A percentile compares a stretch with the other conserved stretches of the same genome.
Conservation (phyloP, 35 echinoderm and acorn worm species). For the Nesometra sesokonis region DNA sequence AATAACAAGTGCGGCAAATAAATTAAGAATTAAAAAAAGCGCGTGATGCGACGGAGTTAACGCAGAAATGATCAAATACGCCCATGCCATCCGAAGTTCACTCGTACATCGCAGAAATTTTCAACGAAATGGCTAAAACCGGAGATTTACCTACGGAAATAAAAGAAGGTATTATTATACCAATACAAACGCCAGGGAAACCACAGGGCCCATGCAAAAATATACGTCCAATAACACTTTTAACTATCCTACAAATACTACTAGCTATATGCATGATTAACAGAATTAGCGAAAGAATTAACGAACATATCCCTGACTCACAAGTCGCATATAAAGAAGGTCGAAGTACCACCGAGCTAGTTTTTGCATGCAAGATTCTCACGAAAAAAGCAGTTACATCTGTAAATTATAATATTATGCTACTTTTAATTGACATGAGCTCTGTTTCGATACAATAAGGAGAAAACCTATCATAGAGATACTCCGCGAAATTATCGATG, state of each 20-base stretch:
- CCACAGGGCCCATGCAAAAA: background rate
- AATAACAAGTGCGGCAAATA: too few relatives aligned
- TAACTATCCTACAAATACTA: background rate
- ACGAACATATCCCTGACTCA: too few relatives aligned
- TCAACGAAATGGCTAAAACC: background rate
- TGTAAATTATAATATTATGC: too few relatives aligned
- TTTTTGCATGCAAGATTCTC: too few relatives aligned
- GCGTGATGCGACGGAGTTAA: background rate
- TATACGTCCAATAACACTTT: background rate
- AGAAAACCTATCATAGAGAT: too few relatives aligned
- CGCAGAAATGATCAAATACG: background rate
- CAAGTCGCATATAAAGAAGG: too few relatives aligned
- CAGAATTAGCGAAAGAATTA: background rate
- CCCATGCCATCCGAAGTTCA: too few relatives aligned
- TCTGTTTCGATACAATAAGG: too few relatives aligned
- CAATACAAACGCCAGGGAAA: background rate
- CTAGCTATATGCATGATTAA: background rate
- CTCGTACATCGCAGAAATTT: background rate
- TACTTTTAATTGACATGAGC: too few relatives aligned
- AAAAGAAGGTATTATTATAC: background rate
- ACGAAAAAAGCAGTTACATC: too few relatives aligned
- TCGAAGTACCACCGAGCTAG: too few relatives aligned
- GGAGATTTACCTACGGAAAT: background rate
- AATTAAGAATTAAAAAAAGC: background rate
- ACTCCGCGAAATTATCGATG: too few relatives aligned